Evolutionary conservation across 2,113 vertebrate genomes (phyloP), one percentile per base, ranked within the genome.

Genomic region (Pteronura brasiliensis): DNA sequence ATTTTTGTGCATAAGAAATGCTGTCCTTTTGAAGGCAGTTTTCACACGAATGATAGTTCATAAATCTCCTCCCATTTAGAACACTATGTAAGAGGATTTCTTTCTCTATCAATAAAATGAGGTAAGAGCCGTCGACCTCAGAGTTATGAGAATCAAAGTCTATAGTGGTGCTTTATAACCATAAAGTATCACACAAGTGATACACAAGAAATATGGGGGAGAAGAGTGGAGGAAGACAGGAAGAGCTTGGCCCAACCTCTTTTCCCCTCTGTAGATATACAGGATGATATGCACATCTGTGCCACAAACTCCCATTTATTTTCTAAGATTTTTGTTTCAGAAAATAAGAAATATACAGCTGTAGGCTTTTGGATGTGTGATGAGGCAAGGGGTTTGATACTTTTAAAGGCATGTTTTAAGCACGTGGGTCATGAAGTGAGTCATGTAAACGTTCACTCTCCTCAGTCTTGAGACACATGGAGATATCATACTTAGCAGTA

Each of bases 401-500:
- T 71, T 42, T 57, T 29, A 77, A 88, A 88, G 76, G 21, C 23
- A 34, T 3, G 6, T 79, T 57, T 63, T 81, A 81, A 72, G 17
- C 44, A 79, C 4, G 4, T 0, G 25, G 7, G 15, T 83, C 25
- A 25, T 39, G 23, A 63, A 81, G 15, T 6, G 55, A 85, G 39
- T 6, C 23, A 29, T 93, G 72, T 12, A 82, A 77, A 63, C 20
- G 8, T n/a, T 59, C 31, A 10, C 39, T 85, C 4, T 65, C 29
- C 7, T 49, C 17, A 29, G 55, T 34, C 31, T 79, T 4, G 0
- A 42, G 4, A 18, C 10, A 7, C 34, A 4, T 6, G 39, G 36
- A 39, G 3, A 83, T 27, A 7, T 12, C 14, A 8, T 21, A 23
- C 11, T 23, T 69, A 91, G 6, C 84, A 86, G 18, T 3, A 29